phyloP scores from a whole-genome alignment of 2,888 invertebrate genomes.

The Orthosia cruda region DNA sequence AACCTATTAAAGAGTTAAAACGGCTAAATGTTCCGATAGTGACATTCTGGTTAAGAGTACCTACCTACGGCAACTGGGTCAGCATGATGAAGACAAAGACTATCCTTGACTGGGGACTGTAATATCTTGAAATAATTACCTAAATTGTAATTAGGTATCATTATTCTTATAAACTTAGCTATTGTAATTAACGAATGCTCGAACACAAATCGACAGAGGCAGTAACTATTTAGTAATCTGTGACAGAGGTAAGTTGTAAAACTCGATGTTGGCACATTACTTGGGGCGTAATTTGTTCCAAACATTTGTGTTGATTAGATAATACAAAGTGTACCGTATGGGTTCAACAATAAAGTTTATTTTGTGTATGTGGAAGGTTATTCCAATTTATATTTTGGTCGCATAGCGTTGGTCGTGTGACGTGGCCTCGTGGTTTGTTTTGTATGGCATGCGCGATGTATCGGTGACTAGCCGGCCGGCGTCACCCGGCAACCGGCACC shows the following conservation, averaged over 20 bases:
- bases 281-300: constrained; percentile 10
- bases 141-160: constrained; percentile 12
- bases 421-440: constrained; percentile 16
- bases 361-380: not conserved
- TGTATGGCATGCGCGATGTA: not conserved
- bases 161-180: not conserved
- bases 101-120: constrained; percentile 3
- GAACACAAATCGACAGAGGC: not conserved
- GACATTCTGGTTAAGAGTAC: no score
- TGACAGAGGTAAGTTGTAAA: constrained; percentile 14
- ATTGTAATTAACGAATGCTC: constrained; percentile 14
- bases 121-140: constrained; percentile 12
- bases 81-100: constrained; percentile 8
- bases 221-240: no score
- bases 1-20: no score
- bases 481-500: not conserved
- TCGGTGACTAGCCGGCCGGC: constrained; percentile 33
- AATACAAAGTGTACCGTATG: constrained; percentile 8
- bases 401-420: constrained; percentile 21
- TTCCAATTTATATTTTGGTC: constrained; percentile 29
- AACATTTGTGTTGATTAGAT: constrained; percentile 15
- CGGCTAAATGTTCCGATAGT: no score
- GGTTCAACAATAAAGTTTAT: accelerated
- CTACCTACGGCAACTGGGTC: not conserved
- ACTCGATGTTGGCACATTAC: constrained; percentile 23